Evolutionary conservation across 2,888 invertebrate species (phyloP).

Genomic region (Gerris lacustris): DNA sequence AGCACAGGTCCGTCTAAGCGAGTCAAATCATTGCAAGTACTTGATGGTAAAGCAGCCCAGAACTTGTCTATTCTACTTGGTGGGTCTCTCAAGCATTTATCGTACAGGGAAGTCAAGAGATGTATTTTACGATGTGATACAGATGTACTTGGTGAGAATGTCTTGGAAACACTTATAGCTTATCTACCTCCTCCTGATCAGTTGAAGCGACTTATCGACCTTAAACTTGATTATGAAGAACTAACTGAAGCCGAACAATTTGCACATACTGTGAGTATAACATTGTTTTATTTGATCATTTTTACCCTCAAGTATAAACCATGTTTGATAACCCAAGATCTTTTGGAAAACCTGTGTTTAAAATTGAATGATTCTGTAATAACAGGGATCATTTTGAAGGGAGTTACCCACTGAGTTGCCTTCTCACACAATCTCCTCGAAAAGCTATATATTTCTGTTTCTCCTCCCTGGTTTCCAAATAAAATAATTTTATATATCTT

Average conservation of each 20-base stretch:
- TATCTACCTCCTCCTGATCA: constrained; percentile 87
- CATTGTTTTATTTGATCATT: neutral
- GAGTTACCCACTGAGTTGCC: too few species aligned
- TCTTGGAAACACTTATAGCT: constrained; percentile 78
- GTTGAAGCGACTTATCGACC: constrained; percentile 66
- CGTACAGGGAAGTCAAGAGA: constrained; percentile 62
- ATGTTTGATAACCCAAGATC: neutral
- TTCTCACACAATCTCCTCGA: neutral
- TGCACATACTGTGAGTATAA: constrained; percentile 55
- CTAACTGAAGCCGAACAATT: constrained; percentile 91
- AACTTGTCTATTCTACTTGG: constrained; percentile 74
- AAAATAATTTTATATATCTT: too few species aligned
- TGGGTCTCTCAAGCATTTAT: constrained; percentile 75
- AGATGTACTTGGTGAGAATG: constrained; percentile 66
- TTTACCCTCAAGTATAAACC: neutral
- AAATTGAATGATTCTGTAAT: too few species aligned
- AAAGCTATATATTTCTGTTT: neutral
- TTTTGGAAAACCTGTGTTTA: too few species aligned
- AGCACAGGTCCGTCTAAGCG: constrained; percentile 52
- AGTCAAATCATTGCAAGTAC: constrained; percentile 77
- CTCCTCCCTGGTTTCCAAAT: too few species aligned
- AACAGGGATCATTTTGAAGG: too few species aligned
- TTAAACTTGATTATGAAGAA: constrained; percentile 65
- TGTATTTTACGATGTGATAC: constrained; percentile 81
- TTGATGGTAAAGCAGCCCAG: constrained; percentile 88